A percentile compares a stretch with the other conserved stretches of the same genome.
Evolutionary conservation across 2,113 vertebrate genomes (phyloP).

Genomic region (Bambusicola thoracicus): DNA sequence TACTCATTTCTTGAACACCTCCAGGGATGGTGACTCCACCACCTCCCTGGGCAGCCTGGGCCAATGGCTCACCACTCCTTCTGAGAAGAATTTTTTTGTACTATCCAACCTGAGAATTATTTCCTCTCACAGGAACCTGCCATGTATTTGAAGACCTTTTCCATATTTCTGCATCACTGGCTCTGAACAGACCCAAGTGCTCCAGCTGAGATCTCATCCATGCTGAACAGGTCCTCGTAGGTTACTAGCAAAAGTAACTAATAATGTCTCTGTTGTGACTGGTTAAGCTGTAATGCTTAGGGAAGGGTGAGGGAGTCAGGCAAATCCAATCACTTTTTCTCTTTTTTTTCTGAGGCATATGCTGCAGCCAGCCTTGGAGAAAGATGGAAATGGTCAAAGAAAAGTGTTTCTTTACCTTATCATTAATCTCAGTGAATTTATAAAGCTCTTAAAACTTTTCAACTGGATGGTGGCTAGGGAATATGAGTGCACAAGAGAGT

Average conservation of each 20-base stretch:
- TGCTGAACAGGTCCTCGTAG: not conserved
- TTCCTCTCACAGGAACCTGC: fast-evolving
- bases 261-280: not conserved
- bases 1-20: too few relatives aligned
- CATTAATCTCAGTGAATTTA: not conserved
- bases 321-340: not conserved
- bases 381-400: not conserved
- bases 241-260: conserved; percentile 11
- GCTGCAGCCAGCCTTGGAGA: not conserved
- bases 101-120: not conserved
- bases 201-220: not conserved
- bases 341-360: not conserved
- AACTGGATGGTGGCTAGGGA: not conserved
- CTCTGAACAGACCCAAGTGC: not conserved
- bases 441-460: not conserved
- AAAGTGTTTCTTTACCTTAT: not conserved
- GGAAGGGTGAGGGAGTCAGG: not conserved
- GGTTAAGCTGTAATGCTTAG: not conserved
- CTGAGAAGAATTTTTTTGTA: too few relatives aligned
- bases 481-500: not conserved
- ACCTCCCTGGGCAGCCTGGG: too few relatives aligned
- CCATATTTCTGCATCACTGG: not conserved
- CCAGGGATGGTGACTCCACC: too few relatives aligned
- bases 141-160: not conserved
- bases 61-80: too few relatives aligned